Evolutionary conservation across 2,797 vertebrate species (phyloP).

Genomic region (Sarcoramphus papa): DNA sequence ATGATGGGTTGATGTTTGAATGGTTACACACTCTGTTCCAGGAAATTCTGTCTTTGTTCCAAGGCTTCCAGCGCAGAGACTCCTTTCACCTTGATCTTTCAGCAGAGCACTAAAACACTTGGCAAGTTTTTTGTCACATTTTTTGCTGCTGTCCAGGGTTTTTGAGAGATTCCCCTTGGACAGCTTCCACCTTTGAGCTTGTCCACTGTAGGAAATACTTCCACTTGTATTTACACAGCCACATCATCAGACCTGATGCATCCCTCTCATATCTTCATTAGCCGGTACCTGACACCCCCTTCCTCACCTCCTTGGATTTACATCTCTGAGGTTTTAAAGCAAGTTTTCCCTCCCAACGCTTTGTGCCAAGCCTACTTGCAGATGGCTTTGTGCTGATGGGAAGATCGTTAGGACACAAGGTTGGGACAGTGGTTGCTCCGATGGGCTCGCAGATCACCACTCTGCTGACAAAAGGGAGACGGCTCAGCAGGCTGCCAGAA

Average conservation of each 20-base stretch:
- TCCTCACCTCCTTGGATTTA: background rate
- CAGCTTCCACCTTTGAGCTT: slow-evolving; percentile 13
- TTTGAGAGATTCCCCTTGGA: slow-evolving; percentile 56
- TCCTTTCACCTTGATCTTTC: slow-evolving; percentile 59
- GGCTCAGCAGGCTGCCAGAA: background rate
- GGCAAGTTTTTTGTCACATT: background rate
- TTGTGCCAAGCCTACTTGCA: background rate
- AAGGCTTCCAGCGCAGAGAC: slow-evolving; percentile 7
- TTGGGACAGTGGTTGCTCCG: background rate
- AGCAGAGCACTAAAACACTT: slow-evolving; percentile 41
- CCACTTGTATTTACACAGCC: background rate
- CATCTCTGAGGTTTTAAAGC: background rate
- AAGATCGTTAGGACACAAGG: background rate
- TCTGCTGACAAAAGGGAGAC: background rate
- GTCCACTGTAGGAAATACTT: background rate
- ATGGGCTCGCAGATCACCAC: fast-evolving
- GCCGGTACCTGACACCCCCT: background rate
- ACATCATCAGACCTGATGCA: background rate
- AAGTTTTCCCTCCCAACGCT: background rate
- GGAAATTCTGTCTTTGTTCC: slow-evolving; percentile 46
- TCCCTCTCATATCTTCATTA: background rate
- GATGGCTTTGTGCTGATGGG: background rate
- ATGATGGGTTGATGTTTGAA: slow-evolving; percentile 21
- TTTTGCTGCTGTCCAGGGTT: slow-evolving; percentile 42
- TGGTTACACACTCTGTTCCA: background rate